Percentiles rank a stretch among this genome's conserved stretches.
Evolutionary conservation across 2,797 vertebrate genomes (phyloP).

Genomic region (Scyliorhinus canicula): DNA sequence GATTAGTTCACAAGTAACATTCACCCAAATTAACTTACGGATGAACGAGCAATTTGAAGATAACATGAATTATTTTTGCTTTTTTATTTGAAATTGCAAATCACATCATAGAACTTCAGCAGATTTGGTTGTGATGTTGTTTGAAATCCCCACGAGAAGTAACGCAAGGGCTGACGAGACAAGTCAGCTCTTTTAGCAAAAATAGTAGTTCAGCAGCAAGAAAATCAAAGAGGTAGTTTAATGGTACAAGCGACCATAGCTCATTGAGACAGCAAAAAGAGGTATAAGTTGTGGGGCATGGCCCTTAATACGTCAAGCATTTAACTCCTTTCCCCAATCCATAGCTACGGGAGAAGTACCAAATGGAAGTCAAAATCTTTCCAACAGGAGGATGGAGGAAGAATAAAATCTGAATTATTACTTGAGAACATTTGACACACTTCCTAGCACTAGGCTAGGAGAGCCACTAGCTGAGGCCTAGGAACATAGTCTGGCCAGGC

Average conservation of each 20-base stretch:
- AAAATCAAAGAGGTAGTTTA: neutral
- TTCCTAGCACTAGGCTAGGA: neutral
- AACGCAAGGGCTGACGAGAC: neutral
- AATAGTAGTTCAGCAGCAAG: neutral
- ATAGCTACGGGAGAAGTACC: neutral
- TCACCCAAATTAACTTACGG: neutral
- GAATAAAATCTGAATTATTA: neutral
- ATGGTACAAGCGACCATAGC: neutral
- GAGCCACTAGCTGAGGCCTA: neutral
- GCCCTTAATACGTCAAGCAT: neutral
- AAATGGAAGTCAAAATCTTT: neutral
- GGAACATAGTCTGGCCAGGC: neutral
- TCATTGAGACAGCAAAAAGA: neutral
- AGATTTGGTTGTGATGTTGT: neutral
- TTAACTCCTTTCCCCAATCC: neutral
- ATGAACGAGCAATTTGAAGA: neutral
- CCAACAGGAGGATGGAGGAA: neutral
- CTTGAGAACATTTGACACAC: neutral
- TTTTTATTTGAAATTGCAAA: neutral
- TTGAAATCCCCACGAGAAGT: constrained; percentile 1
- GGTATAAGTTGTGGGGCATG: neutral
- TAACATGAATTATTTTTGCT: neutral
- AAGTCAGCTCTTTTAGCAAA: neutral
- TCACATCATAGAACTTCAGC: neutral
- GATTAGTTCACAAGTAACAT: no score